Percentiles rank a stretch among this genome's conserved stretches.
Evolutionary conservation across 2,888 invertebrate genomes (phyloP).

Genomic region (Tinea trinotella): DNA sequence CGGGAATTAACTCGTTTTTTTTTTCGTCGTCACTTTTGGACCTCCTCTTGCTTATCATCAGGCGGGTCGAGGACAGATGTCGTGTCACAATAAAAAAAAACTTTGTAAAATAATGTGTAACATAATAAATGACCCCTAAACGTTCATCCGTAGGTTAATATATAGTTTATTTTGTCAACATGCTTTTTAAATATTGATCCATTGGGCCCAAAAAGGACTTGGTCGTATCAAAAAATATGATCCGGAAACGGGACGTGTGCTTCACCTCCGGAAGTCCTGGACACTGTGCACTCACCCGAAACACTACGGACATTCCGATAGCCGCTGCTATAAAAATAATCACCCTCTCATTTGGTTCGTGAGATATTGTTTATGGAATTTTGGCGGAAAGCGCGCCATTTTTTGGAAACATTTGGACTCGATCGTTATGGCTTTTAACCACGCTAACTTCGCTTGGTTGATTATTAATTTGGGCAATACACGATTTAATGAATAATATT

Average conservation of each 20-base stretch:
- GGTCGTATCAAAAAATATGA: neutral
- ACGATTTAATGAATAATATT: neutral
- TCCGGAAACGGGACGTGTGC: conserved; percentile 15
- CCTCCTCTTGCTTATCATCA: too few species aligned
- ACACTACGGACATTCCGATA: conserved; percentile 17
- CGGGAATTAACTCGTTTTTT: too few species aligned
- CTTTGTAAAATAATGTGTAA: too few species aligned
- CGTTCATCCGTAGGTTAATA: too few species aligned
- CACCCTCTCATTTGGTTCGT: neutral
- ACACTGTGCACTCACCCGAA: conserved; percentile 8
- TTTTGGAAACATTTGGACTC: conserved; percentile 7
- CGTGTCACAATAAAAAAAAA: too few species aligned
- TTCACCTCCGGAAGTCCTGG: conserved; percentile 14
- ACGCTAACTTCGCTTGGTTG: neutral
- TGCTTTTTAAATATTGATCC: too few species aligned
- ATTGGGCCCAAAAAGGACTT: neutral
- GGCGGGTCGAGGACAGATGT: too few species aligned
- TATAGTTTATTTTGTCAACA: too few species aligned
- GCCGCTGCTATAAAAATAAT: conserved; percentile 4
- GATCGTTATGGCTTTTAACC: too few species aligned
- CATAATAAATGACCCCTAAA: too few species aligned
- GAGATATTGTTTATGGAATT: neutral
- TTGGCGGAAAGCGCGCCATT: neutral
- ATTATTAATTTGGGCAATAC: neutral
- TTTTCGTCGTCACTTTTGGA: too few species aligned